phyloP scores from a whole-genome alignment of 2,888 invertebrate genomes.

The Tenthredo distinguenda region DNA sequence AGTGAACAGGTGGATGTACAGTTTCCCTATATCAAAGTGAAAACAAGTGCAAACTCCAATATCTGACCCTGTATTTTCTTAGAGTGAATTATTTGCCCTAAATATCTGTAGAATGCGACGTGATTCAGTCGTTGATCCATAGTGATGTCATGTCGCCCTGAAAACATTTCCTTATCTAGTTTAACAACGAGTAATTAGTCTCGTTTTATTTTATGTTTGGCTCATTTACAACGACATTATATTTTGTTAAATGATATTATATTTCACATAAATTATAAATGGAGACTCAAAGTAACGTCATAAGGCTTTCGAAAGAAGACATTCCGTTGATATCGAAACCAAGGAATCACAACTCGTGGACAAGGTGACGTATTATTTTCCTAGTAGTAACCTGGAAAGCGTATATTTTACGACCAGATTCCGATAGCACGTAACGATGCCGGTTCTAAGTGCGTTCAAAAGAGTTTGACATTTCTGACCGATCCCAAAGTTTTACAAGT shows the following conservation, averaged over 20 bases:
- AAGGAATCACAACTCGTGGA: constrained; percentile 81
- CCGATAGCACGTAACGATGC: constrained; percentile 22
- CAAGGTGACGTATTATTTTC: constrained; percentile 79
- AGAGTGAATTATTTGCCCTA: not conserved
- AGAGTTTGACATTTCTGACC: not conserved
- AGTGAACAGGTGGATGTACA: not conserved
- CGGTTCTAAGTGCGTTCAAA: not conserved
- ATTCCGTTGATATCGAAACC: constrained; percentile 85
- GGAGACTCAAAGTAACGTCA: constrained; percentile 79
- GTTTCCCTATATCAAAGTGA: not conserved
- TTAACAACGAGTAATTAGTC: not conserved
- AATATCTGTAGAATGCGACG: not conserved
- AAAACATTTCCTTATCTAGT: not conserved
- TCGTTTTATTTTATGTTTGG: not conserved
- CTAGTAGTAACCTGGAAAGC: constrained; percentile 21
- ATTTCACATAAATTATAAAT: constrained; percentile 59
- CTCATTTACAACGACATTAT: not conserved
- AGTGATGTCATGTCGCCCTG: constrained; percentile 34
- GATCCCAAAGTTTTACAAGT: not conserved
- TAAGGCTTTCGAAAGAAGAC: constrained; percentile 83
- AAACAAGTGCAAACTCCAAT: not conserved
- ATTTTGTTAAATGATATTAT: not conserved
- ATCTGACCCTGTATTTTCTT: not conserved
- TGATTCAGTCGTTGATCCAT: constrained; percentile 3
- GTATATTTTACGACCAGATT: constrained; percentile 35